Evolutionary conservation across 2,797 vertebrate species (phyloP), one percentile per base, ranked within the genome.

Genomic region (Pagetopsis macropterus): DNA sequence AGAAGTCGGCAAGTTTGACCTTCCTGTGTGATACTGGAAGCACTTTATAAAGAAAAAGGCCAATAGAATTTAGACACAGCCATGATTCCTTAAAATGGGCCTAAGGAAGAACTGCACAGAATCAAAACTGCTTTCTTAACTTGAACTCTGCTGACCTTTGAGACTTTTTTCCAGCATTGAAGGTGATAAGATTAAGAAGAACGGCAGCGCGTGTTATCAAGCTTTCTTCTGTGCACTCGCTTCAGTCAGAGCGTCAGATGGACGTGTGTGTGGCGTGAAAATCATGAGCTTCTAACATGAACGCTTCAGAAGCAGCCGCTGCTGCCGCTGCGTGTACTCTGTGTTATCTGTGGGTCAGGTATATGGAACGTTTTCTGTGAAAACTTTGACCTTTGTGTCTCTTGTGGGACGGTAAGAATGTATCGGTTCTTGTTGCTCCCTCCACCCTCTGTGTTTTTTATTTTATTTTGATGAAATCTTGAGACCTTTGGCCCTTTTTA

Each of bases 331-430:
- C 27, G 27, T 27, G 27, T 27, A 1, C 27, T 66, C 51, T 49
- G 58, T 19, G 45, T 56, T 45, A 5, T 70, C 51, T 74, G 43
- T 45, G 82, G 86, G 81, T 87, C 87, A 76, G 79, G 41, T 72
- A 83, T 88, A 89, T 83, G 54, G 65, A 77, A 88, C 94, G 96
- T 98, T 98, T 98, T 98, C 96, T 97, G 91, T 97, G 97, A 98
- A 98, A 98, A 97, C 96, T 89, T 72, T 85, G 81, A 84, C 87
- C 84, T 84, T 83, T 77, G 79, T 56, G 93, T 95, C 94, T 95
- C 94, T 94, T 94, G 89, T 94, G 94, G 93, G 95, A 95, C 94
- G 91, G 79, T 70, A 78, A 64, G 68, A 88, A 87, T 84, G 81
- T 87, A 76, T 60, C 67, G 33, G 73, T 70, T 84, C 72, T 63